Percentiles rank a stretch among this genome's conserved stretches.
phyloP scores from a whole-genome alignment of 2,113 vertebrate species.

The Daboia siamensis region DNA sequence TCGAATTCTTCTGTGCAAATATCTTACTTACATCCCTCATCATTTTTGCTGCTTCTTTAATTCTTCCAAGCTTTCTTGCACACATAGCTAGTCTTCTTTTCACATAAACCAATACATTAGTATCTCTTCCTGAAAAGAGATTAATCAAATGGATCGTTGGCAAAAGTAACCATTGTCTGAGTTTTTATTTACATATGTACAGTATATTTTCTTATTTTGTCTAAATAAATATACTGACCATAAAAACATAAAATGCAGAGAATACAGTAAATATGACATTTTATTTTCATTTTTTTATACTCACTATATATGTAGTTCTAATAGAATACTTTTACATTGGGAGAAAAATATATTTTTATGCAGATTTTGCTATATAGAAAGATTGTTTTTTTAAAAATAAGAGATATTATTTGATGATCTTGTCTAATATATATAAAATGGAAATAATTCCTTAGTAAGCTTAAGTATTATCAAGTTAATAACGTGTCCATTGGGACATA shows the following conservation, averaged over 20 bases:
- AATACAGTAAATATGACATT: neutral
- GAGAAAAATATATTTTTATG: neutral
- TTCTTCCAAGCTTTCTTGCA: constrained; percentile 92
- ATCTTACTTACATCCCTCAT: constrained; percentile 96
- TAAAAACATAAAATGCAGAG: neutral
- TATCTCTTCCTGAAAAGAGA: constrained; percentile 83
- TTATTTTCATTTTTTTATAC: neutral
- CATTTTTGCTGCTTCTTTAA: constrained; percentile 97
- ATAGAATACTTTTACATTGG: neutral
- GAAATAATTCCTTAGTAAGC: neutral
- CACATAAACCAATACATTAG: constrained; percentile 94
- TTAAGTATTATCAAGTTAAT: neutral
- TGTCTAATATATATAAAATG: too few species aligned
- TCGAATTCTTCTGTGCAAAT: neutral
- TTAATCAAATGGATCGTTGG: constrained; percentile 31
- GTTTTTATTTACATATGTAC: neutral
- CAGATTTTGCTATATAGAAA: neutral
- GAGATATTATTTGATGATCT: neutral
- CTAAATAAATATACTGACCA: neutral
- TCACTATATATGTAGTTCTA: neutral
- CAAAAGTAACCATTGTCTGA: constrained; percentile 22
- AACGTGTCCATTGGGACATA: neutral
- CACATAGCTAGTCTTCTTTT: constrained; percentile 98
- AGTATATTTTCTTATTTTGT: neutral
- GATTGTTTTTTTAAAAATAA: neutral